Base-by-base conservation (phyloP, 2,888 invertebrate genomes). In the Rotaria magnacalcarata region DNA sequence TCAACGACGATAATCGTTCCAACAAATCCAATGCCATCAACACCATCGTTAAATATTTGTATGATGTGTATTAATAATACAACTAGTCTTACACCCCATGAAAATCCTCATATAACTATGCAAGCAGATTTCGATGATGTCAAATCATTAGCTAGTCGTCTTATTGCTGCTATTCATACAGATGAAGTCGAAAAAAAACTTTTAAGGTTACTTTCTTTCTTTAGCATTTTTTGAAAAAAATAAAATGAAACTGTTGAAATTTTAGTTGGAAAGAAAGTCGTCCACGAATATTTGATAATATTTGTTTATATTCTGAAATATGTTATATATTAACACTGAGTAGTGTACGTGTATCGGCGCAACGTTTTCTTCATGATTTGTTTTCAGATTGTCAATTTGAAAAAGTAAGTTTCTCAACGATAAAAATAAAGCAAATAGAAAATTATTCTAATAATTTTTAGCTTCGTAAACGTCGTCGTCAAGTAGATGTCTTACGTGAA, bases 301-400 rank as follows among this genome's bases (percentile, higher is more conserved):
- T 95, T 87, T 97, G 97, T 91, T 93, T 97, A 34, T 97, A 96
- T 92, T 96, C 96, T 0, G 97, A 97, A 91, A 94, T 96, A 24
- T 94, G 95, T 90, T 94, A 93, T 87, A 92, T 95, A 87, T 92
- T 97, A 86, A 94, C 95, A 0, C 93, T 93, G 86, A 94, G 94
- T 90, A 94, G 94, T 80, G 96, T 95, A 91, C 93, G 96, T 89
- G 92, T 96, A 89, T 93, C 93, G 87, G 94, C 96, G 5, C 93
- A 97, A 21, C 93, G 96, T 86, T 95, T 96, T 91, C 92, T 97
- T 54, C 97, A 97, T 90, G 97, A 97, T 91, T 92, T 97, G 60
- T 97, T 97, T 91, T 93, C 95, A 85, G 97, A 97, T 90, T 93
- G 95, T 47, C 92, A 93, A 89, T 95, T 95, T 90, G 94, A 94